Conservation (phyloP, 2,797 vertebrate species). For the Champsocephalus gunnari region DNA sequence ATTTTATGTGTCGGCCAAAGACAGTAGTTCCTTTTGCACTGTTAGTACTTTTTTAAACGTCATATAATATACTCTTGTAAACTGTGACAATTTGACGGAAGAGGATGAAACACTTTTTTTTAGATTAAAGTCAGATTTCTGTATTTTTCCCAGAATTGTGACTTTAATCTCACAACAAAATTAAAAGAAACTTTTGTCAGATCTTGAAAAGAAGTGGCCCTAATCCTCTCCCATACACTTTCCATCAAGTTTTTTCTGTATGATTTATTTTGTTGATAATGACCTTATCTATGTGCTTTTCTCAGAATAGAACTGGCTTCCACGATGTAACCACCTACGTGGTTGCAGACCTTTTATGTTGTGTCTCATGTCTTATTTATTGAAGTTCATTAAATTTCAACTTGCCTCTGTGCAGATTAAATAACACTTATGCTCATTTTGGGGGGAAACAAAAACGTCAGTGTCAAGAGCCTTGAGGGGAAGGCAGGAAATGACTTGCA, state of each 20-base stretch:
- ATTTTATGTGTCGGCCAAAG: constrained; percentile 54
- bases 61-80: constrained; percentile 42
- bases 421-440: constrained; percentile 34
- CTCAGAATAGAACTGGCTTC: constrained; percentile 17
- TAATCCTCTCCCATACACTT: neutral
- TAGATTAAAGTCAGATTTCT: no score
- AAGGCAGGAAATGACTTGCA: constrained; percentile 59
- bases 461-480: constrained; percentile 52
- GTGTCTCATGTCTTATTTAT: constrained; percentile 56
- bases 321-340: constrained; percentile 28
- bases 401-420: constrained; percentile 38
- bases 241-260: constrained; percentile 32
- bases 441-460: constrained; percentile 12
- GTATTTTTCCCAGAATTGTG: no score
- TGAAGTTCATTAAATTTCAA: constrained; percentile 47
- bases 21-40: constrained; percentile 60
- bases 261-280: constrained; percentile 46
- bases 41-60: constrained; percentile 29
- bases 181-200: no score
- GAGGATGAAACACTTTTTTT: no score
- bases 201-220: no score
- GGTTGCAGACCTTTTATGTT: constrained; percentile 14
- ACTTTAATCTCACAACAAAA: no score
- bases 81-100: constrained; percentile 40
- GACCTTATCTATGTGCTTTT: constrained; percentile 26